Conservation (phyloP, 2,113 vertebrate species). For the Thunnus maccoyii region DNA sequence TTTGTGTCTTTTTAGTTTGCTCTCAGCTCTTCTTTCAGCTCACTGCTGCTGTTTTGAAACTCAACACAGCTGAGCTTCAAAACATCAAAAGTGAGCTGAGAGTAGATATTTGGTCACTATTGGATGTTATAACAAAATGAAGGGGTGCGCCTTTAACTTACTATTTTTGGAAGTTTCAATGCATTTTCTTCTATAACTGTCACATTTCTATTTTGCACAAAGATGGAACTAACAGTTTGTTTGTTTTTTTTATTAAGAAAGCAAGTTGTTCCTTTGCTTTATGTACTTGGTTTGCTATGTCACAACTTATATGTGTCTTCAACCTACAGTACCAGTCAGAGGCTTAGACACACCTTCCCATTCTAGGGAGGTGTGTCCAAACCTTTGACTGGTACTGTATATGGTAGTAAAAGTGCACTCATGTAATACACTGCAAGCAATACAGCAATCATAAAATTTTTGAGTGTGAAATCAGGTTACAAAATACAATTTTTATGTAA, state of each 20-base stretch:
- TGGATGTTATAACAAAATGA: background rate
- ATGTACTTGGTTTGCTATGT: slow-evolving; percentile 58
- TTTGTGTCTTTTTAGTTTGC: background rate
- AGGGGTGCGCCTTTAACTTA: background rate
- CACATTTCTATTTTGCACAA: slow-evolving; percentile 71
- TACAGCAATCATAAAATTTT: background rate
- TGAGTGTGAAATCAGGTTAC: slow-evolving; percentile 7
- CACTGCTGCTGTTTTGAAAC: background rate
- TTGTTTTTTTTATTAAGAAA: background rate
- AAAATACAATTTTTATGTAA: background rate
- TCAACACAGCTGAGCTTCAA: background rate
- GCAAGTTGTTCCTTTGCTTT: slow-evolving; percentile 38
- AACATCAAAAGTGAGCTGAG: background rate
- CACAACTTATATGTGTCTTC: slow-evolving; percentile 34
- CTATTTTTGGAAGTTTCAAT: background rate
- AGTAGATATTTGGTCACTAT: background rate
- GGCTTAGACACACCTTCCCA: too few species aligned
- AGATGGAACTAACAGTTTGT: slow-evolving; percentile 44
- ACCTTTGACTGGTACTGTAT: too few species aligned
- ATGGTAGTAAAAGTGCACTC: background rate
- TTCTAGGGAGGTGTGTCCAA: too few species aligned
- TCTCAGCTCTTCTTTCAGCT: background rate
- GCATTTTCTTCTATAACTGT: slow-evolving; percentile 16
- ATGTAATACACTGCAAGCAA: slow-evolving; percentile 44
- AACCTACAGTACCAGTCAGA: background rate